Conservation (phyloP, 2,888 invertebrate species). For the Pristionchus mayeri region DNA sequence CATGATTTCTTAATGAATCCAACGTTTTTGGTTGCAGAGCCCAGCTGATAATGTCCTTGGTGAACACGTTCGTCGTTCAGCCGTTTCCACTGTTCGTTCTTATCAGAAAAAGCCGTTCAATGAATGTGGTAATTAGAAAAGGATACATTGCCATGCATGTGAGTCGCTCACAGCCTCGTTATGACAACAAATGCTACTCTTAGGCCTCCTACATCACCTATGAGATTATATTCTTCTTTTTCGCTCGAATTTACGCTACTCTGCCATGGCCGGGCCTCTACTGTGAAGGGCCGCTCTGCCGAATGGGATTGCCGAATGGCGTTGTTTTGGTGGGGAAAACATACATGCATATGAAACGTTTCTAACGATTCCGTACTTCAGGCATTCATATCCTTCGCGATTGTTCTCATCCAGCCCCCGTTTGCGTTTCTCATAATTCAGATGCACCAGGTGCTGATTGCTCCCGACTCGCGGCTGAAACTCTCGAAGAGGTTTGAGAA, state of each 20-base stretch:
- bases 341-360: too few species aligned
- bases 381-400: not conserved
- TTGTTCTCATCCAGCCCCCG: not conserved
- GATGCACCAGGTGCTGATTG: not conserved
- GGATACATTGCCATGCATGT: conserved; percentile 28
- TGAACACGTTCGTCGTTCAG: not conserved
- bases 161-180: not conserved
- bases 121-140: not conserved
- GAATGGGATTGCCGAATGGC: not conserved
- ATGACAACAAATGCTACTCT: not conserved
- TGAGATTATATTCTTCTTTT: not conserved
- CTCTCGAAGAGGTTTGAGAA: not conserved
- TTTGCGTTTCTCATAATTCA: conserved; percentile 10
- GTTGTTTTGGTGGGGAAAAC: not conserved
- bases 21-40: not conserved
- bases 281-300: conserved; percentile 13
- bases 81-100: not conserved
- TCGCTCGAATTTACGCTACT: not conserved
- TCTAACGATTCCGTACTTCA: too few species aligned
- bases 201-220: not conserved
- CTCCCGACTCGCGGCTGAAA: not conserved
- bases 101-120: not conserved
- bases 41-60: not conserved
- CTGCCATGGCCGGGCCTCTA: not conserved
- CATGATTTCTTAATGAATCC: not conserved